These are phyloP conservation scores for Tapera naevia DNA, from an alignment of 2,797 vertebrate genomes.

Conservation along the genomic window DNA sequence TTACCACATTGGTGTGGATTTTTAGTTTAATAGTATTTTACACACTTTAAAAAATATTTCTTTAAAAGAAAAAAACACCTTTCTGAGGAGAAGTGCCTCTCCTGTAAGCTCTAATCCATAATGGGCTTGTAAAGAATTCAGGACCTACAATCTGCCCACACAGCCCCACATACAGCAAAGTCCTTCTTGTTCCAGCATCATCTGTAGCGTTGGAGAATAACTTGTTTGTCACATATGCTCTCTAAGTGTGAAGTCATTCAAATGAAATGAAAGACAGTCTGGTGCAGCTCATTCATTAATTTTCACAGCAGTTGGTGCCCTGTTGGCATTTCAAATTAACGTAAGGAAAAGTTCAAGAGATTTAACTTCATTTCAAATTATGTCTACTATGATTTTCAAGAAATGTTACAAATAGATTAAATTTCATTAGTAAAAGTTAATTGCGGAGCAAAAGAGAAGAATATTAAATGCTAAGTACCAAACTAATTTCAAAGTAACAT, in stretches of 20 bases:
- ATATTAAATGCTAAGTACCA: slow-evolving; percentile 62
- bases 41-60: neutral
- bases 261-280: slow-evolving; percentile 72
- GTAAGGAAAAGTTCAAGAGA: slow-evolving; percentile 71
- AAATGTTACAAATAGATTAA: slow-evolving; percentile 70
- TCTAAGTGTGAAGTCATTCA: slow-evolving; percentile 56
- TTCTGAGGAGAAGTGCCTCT: neutral
- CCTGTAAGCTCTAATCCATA: neutral
- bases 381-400: slow-evolving; percentile 65
- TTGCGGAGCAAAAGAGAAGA: slow-evolving; percentile 62
- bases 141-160: neutral
- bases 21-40: neutral
- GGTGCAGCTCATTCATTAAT: slow-evolving; percentile 76
- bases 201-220: slow-evolving; percentile 19
- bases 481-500: slow-evolving; percentile 44
- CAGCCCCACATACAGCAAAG: neutral
- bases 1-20: rapidly evolving
- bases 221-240: slow-evolving; percentile 64
- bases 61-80: neutral
- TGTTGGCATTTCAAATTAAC: slow-evolving; percentile 77
- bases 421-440: slow-evolving; percentile 71
- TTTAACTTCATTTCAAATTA: slow-evolving; percentile 70
- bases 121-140: neutral
- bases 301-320: slow-evolving; percentile 79
- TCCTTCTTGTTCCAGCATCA: neutral